These are phyloP conservation scores for Catagonus wagneri DNA, from an alignment of 2,113 vertebrate genomes.

Conservation along the genomic window DNA sequence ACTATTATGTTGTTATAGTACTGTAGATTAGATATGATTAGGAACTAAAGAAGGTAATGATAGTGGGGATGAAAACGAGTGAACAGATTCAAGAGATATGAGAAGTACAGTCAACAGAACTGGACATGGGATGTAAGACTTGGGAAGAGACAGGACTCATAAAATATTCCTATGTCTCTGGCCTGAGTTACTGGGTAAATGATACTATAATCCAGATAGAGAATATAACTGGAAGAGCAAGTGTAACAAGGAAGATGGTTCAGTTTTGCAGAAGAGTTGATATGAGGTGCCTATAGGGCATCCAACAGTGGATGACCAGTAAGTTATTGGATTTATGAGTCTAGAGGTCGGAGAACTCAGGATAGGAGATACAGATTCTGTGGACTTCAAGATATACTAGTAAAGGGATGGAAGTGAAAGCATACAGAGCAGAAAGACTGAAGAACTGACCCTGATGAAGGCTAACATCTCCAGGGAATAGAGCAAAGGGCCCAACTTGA, in stretches of 20 bases:
- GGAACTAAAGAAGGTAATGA: background rate
- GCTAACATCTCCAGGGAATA: background rate
- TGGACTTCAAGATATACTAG: background rate
- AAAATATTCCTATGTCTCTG: background rate
- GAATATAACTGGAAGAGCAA: background rate
- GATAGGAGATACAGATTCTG: background rate
- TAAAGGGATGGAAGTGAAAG: conserved; percentile 4
- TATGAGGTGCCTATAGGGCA: background rate
- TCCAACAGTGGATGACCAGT: background rate
- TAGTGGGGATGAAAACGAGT: background rate
- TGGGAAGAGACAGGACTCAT: background rate
- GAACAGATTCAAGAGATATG: background rate
- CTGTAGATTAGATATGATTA: background rate
- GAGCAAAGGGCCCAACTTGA: background rate
- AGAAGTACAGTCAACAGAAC: background rate
- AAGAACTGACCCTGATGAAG: background rate
- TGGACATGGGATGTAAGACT: background rate
- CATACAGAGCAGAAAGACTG: background rate
- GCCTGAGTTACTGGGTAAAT: background rate
- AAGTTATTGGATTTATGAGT: background rate
- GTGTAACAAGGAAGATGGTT: background rate
- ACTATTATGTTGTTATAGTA: background rate
- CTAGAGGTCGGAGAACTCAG: background rate
- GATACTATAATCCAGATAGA: background rate
- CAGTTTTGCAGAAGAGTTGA: background rate